Conservation (phyloP, 2,113 vertebrate species). For the Pollimyrus isidori region DNA sequence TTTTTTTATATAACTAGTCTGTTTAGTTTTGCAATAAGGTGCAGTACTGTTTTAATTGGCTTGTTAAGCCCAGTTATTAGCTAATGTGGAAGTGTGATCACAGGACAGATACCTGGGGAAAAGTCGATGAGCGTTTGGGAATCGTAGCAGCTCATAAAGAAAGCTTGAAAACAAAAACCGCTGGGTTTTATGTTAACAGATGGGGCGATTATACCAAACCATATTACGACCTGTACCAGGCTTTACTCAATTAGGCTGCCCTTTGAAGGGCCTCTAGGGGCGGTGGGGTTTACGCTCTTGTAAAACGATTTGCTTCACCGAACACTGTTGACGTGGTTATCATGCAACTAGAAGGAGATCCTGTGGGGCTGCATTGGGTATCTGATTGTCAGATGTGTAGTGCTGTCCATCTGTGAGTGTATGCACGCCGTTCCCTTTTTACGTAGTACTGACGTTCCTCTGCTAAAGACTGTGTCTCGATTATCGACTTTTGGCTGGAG, state of each 20-base stretch:
- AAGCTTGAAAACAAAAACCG: constrained; percentile 35
- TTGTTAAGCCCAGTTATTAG: not conserved
- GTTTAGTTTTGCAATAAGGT: not conserved
- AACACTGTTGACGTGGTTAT: not conserved
- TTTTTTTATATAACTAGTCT: not conserved
- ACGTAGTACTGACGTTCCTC: not conserved
- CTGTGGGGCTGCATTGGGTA: not conserved
- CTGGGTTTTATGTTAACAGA: constrained; percentile 25
- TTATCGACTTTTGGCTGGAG: not conserved
- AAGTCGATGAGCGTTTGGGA: not conserved
- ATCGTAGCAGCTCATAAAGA: not conserved
- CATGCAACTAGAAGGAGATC: not conserved
- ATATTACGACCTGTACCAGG: constrained; percentile 60
- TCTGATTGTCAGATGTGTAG: not conserved
- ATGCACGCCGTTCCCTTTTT: not conserved
- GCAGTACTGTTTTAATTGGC: not conserved
- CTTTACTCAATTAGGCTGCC: constrained; percentile 62
- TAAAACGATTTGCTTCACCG: constrained; percentile 16
- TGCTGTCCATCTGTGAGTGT: not conserved
- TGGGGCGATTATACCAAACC: constrained; percentile 50
- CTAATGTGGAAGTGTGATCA: not conserved
- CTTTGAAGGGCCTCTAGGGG: constrained; percentile 41
- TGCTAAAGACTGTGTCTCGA: not conserved
- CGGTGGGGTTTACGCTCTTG: constrained; percentile 38
- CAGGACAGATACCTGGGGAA: not conserved